Evolutionary conservation across 2,113 vertebrate genomes (phyloP).

Genomic region (Mugil cephalus): DNA sequence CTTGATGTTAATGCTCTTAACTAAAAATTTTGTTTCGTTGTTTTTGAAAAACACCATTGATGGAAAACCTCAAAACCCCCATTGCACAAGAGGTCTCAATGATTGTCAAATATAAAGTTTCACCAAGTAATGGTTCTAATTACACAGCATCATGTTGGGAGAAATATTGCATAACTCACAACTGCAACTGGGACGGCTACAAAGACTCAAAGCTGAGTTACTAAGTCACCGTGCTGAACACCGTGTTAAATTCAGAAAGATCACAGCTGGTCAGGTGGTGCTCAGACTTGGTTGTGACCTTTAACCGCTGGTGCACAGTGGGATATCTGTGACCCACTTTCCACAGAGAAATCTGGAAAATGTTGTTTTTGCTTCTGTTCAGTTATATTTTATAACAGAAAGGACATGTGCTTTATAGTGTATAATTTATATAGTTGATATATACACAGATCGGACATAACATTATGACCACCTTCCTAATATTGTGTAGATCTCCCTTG

Average conservation of each 20-base stretch:
- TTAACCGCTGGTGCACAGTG: constrained; percentile 12
- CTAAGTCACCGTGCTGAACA: background rate
- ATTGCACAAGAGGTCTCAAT: constrained; percentile 8
- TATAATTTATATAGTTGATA: background rate
- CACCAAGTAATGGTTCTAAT: constrained; percentile 38
- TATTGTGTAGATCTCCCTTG: no score
- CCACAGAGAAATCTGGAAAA: background rate
- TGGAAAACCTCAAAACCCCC: constrained; percentile 12
- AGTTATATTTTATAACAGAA: constrained; percentile 2
- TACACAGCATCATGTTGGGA: constrained; percentile 20
- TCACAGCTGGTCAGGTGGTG: constrained; percentile 16
- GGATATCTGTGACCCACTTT: background rate
- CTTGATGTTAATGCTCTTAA: constrained; percentile 6
- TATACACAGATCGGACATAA: no score
- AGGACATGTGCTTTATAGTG: background rate
- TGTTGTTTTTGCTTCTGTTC: background rate
- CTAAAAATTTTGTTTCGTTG: constrained; percentile 5
- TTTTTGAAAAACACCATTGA: constrained; percentile 5
- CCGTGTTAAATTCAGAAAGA: background rate
- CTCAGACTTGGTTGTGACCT: constrained; percentile 17
- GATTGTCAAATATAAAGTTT: constrained; percentile 15
- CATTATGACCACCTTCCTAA: no score
- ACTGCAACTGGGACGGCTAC: background rate
- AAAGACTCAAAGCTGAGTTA: background rate
- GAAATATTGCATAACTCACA: constrained; percentile 16